Evolutionary conservation across 1,140 invertebrate species (phyloP).

Genomic region (Zaprionus lachaisei): DNA sequence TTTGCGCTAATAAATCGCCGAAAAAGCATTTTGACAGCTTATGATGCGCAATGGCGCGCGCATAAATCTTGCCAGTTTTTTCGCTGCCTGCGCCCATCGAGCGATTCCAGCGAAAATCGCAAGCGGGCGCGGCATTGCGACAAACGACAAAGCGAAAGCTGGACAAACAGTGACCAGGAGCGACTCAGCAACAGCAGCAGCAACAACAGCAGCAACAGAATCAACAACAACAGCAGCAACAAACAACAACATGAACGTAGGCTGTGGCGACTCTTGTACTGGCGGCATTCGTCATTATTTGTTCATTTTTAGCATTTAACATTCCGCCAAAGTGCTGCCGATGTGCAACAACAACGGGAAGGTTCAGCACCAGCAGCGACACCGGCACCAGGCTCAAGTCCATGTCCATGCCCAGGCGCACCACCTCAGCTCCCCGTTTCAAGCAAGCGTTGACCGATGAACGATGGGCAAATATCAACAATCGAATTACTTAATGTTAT

Average conservation of each 20-base stretch:
- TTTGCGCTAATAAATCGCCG: constrained; percentile 82
- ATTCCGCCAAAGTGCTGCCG: constrained; percentile 70
- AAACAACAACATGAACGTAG: background rate
- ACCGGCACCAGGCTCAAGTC: background rate
- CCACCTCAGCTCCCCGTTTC: background rate
- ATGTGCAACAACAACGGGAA: constrained; percentile 35
- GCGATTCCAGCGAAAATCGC: constrained; percentile 68
- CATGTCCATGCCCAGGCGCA: background rate
- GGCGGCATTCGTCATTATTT: constrained; percentile 81
- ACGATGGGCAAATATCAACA: constrained; percentile 23
- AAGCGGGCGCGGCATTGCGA: constrained; percentile 50
- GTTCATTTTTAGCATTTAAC: constrained; percentile 83
- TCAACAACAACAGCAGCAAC: background rate
- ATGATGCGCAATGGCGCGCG: constrained; percentile 79
- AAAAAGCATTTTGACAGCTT: constrained; percentile 82
- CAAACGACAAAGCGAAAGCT: constrained; percentile 52
- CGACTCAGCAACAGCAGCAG: constrained; percentile 10
- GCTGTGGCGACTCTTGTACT: constrained; percentile 25
- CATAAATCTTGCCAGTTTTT: constrained; percentile 73
- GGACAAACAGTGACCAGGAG: constrained; percentile 8
- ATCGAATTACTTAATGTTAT: background rate
- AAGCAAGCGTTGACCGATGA: background rate
- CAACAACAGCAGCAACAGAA: constrained; percentile 2
- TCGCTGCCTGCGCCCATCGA: constrained; percentile 26
- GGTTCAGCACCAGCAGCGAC: constrained; percentile 23